A percentile compares a stretch with the other conserved stretches of the same genome.
phyloP scores from a whole-genome alignment of 1,140 invertebrate species.

The Gyrodactylus bullatarudis region DNA sequence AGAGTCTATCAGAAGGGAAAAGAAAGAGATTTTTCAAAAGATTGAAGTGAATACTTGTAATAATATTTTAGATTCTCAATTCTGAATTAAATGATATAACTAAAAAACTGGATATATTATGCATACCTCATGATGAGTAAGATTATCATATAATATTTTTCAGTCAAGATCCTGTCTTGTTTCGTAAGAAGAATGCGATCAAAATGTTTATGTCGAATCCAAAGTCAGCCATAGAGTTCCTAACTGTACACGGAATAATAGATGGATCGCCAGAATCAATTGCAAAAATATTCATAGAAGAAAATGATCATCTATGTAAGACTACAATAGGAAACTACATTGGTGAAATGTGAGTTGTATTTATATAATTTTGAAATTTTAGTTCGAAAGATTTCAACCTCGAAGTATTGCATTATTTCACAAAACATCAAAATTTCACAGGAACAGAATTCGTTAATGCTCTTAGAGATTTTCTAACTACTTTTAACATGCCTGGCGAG shows the following conservation, averaged over 20 bases:
- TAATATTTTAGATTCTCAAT: not conserved
- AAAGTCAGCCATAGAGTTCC: not conserved
- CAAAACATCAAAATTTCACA: not conserved
- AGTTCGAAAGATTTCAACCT: not conserved
- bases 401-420: not conserved
- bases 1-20: not conserved
- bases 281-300: not conserved
- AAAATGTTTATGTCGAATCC: not conserved
- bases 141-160: not conserved
- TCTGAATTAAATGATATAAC: not conserved
- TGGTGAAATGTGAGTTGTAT: not conserved
- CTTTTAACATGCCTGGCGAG: conserved; percentile 1
- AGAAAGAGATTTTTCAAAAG: not conserved
- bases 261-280: not conserved
- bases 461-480: not conserved
- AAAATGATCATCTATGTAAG: not conserved
- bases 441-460: not conserved
- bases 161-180: not conserved
- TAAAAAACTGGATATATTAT: not conserved
- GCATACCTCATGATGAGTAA: not conserved
- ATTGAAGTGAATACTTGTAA: not conserved
- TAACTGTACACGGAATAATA: not conserved
- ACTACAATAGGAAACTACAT: not conserved
- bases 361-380: not conserved
- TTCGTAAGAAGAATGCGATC: not conserved